Evolutionary conservation across 2,797 vertebrate species (phyloP), one percentile per base, ranked within the genome.

Genomic region (Chloroceryle amazona): DNA sequence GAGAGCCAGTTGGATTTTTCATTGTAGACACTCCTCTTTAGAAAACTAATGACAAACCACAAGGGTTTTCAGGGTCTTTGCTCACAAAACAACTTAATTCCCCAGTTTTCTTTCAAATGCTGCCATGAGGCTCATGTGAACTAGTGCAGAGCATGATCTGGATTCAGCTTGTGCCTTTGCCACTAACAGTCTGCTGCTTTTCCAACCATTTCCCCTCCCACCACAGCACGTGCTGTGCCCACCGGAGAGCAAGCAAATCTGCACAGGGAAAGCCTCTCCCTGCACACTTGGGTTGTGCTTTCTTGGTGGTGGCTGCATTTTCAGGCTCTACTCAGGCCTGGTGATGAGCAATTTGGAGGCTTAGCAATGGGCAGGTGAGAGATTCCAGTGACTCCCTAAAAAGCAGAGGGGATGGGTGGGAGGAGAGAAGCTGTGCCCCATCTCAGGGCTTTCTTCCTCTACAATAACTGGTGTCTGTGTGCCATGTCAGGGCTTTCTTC

Each of bases 171-270:
- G 0, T 1, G 3, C 33, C 46, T 80, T 68, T 75, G 41, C 49
- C 21, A 26, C 7, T 7, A 18, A n/a, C 22, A 2, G 10, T 28
- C 21, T 33, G 17, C 37, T 35, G 52, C 54, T 49, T 79, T 37
- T 72, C 44, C 52, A 58, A 44, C 31, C 11, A 2, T 60, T 65
- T 72, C 46, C 21, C 13, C 15, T 71, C 7, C 25, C 28, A 9
- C 39, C 28, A 14, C 0, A 0, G 35, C 61, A 11, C 0, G 0
- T 47, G 70, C 22, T 35, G 22, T 29, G 60, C 70, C 60, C 35
- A 14, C 33, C 17, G 15, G n/a, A 49, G 25, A 62, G 33, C 37
- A 19, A 61, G n/a, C 19, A 51, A 4, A 1, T 26, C 18, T 35
- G 42, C 4, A 1, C 15, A 35, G n/a, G 16, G 33, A 42, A 21